These are phyloP conservation scores for Scrobipalpa atriplicella DNA, from an alignment of 2,888 invertebrate genomes.

Conservation along the genomic window DNA sequence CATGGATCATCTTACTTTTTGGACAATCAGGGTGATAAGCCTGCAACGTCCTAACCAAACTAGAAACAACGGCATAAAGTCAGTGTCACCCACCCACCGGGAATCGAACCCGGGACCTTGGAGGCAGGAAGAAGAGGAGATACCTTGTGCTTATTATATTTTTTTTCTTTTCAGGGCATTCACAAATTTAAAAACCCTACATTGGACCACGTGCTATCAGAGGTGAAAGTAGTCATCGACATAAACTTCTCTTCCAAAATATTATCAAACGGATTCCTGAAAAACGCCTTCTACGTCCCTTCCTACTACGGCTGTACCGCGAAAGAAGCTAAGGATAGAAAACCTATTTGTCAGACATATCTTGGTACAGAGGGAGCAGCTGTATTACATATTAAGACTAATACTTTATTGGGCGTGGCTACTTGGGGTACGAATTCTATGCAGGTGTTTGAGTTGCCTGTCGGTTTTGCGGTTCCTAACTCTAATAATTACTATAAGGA, in stretches of 20 bases:
- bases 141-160: too few species aligned
- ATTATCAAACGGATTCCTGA: constrained; percentile 38
- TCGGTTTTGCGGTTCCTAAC: constrained; percentile 31
- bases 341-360: background rate
- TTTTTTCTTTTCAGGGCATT: background rate
- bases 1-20: too few species aligned
- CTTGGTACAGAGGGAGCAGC: constrained; percentile 31
- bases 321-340: background rate
- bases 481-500: constrained; percentile 28
- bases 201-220: constrained; percentile 43
- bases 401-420: constrained; percentile 30
- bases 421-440: constrained; percentile 30
- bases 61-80: too few species aligned
- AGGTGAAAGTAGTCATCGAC: constrained; percentile 48
- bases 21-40: too few species aligned
- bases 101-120: too few species aligned
- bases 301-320: constrained; percentile 28
- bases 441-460: constrained; percentile 19
- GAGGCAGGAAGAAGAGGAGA: too few species aligned
- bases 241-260: constrained; percentile 51
- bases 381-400: constrained; percentile 6
- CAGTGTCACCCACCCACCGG: too few species aligned
- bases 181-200: constrained; percentile 37
- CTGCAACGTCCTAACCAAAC: too few species aligned
- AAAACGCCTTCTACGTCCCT: constrained; percentile 39